Evolutionary conservation across 2,113 vertebrate species (phyloP).

Genomic region (Rattus rattus): DNA sequence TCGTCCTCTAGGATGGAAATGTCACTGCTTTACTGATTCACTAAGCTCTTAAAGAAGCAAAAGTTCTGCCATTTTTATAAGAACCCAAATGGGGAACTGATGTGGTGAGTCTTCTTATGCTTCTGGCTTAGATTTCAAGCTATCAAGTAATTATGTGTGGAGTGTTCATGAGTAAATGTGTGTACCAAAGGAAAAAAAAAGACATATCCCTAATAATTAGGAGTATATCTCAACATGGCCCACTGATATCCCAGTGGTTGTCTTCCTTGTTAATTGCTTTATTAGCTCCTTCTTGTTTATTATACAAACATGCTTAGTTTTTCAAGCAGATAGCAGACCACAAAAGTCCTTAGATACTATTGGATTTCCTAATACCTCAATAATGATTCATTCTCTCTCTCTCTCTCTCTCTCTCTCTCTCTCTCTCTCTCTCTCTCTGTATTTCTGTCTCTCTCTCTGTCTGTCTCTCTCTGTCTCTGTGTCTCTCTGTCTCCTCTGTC

Average conservation of each 20-base stretch:
- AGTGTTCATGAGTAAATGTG: not conserved
- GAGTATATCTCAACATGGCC: not conserved
- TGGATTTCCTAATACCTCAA: not conserved
- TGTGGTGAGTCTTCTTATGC: too few relatives aligned
- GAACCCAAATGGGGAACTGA: not conserved
- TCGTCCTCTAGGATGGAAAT: not conserved
- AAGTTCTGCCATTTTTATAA: not conserved
- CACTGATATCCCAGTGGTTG: not conserved
- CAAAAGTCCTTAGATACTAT: rapidly evolving
- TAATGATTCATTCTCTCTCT: too few relatives aligned
- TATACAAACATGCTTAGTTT: not conserved
- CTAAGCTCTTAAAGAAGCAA: not conserved
- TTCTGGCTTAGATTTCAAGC: not conserved
- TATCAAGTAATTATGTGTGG: not conserved
- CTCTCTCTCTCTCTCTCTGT: too few relatives aligned
- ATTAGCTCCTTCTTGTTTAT: not conserved
- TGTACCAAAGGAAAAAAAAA: not conserved
- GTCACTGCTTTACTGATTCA: not conserved
- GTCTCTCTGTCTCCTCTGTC: too few relatives aligned
- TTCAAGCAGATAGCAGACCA: rapidly evolving
- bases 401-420: too few relatives aligned
- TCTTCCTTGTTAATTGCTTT: not conserved
- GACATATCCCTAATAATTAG: not conserved
- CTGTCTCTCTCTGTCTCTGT: too few relatives aligned
- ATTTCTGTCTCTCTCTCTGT: not conserved